phyloP scores from a whole-genome alignment of 1,140 invertebrate species.

The Lepidotrigona ventralis region DNA sequence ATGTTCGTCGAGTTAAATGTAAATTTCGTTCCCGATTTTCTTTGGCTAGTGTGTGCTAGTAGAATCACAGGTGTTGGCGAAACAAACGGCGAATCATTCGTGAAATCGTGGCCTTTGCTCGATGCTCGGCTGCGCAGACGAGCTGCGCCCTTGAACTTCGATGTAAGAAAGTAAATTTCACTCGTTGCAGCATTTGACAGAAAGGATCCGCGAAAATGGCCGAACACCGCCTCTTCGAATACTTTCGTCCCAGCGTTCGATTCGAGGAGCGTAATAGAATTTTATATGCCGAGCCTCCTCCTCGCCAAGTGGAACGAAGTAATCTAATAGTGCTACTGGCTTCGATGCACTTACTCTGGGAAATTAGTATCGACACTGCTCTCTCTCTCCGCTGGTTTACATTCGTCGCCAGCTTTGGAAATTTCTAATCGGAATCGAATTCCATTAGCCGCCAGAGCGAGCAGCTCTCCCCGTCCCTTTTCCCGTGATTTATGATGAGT shows the following conservation, averaged over 20 bases:
- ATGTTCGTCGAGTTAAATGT: constrained; percentile 43
- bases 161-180: too few species aligned
- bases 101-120: constrained; percentile 25
- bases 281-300: neutral
- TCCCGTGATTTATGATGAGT: too few species aligned
- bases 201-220: too few species aligned
- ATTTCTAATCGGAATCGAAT: neutral
- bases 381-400: fast-evolving
- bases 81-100: constrained; percentile 25
- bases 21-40: constrained; percentile 58
- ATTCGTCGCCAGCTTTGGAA: neutral
- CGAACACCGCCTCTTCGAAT: neutral
- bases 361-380: neutral
- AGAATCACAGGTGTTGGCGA: too few species aligned
- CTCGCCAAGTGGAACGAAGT: neutral
- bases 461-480: too few species aligned
- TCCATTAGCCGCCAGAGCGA: neutral
- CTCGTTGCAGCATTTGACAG: too few species aligned
- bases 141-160: too few species aligned
- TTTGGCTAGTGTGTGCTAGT: neutral
- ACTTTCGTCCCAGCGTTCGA: neutral
- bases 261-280: neutral
- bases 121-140: constrained; percentile 46
- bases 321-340: neutral
- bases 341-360: neutral